Base-by-base conservation (phyloP, 37 sponge, comb jelly and placozoan species). In the Hexactinellida sp. region DNA sequence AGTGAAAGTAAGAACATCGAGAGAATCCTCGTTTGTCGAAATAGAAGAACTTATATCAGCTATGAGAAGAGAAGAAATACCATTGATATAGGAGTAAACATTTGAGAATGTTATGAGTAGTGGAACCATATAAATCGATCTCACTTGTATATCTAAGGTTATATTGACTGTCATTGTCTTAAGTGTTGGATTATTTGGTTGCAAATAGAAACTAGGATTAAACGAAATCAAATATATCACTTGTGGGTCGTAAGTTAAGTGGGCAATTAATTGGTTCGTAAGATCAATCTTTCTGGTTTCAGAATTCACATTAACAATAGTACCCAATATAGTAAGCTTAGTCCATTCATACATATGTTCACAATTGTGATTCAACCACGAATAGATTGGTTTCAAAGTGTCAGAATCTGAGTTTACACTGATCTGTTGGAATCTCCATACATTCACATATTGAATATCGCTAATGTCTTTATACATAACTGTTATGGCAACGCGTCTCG, bases 281-380 rank as follows among this genome's bases (percentile, higher is more conserved):
- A 63, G 5, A 7, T 63, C 76, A 63, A 63, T 63, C 13, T 32
- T 7, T 63, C 34, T 63, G 34, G 76, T 32, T 63, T 63, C 76
- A 3, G 30, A 63, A 63, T 63, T 63, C 76, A 7, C 3, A n/a
- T 63, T 63, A 63, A 63, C 76, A 63, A 63, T 63, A 25, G 32
- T 25, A 63, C 76, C 34, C 3, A 3, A 23, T 63, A 63, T 63
- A 25, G 76, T 5, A 21, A 63, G 3, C 13, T 63, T 63, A 32
- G 76, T 63, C 76, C 76, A 63, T 63, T 63, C 76, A 28, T 25
- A 63, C 5, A 63, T 25, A 21, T 63, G 76, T 63, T 63, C 28
- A n/a, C 76, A 63, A 63, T 63, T 63, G 30, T 63, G 76, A 63
- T 63, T n/a, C 30, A 63, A 63, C 76, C 25, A 63, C 21, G 76